A percentile compares a stretch with the other conserved stretches of the same genome.
These are phyloP conservation scores for Aegotheles bennettii DNA, from an alignment of 2,113 vertebrate genomes.

Conservation along the genomic window DNA sequence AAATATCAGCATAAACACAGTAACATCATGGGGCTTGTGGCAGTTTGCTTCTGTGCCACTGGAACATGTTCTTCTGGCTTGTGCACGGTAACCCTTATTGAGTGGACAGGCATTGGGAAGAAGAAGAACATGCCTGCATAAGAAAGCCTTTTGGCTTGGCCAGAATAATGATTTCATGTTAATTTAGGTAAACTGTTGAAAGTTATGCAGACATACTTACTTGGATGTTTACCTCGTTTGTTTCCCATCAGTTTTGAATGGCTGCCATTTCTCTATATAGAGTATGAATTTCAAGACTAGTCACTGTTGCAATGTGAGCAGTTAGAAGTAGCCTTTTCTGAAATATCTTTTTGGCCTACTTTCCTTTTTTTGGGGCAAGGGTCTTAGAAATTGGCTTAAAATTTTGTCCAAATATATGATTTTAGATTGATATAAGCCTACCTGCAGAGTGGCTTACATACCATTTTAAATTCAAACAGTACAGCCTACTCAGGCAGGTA, in stretches of 20 bases:
- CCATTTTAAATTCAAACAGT: neutral
- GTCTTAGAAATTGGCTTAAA: neutral
- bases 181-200: neutral
- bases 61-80: neutral
- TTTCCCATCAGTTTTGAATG: neutral
- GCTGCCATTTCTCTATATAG: neutral
- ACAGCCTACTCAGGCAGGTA: neutral
- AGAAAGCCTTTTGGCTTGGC: neutral
- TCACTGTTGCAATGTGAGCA: neutral
- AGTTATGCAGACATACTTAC: neutral
- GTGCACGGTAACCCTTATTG: neutral
- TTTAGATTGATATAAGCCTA: neutral
- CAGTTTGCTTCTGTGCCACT: neutral
- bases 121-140: neutral
- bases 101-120: neutral
- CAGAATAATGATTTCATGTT: neutral
- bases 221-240: neutral
- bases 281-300: neutral
- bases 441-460: neutral
- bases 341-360: neutral
- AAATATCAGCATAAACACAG: neutral
- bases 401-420: neutral
- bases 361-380: neutral
- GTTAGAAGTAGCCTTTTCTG: neutral
- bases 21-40: accelerated